Base-by-base conservation (phyloP, 2,888 invertebrate genomes). In the Xestia xanthographa region DNA sequence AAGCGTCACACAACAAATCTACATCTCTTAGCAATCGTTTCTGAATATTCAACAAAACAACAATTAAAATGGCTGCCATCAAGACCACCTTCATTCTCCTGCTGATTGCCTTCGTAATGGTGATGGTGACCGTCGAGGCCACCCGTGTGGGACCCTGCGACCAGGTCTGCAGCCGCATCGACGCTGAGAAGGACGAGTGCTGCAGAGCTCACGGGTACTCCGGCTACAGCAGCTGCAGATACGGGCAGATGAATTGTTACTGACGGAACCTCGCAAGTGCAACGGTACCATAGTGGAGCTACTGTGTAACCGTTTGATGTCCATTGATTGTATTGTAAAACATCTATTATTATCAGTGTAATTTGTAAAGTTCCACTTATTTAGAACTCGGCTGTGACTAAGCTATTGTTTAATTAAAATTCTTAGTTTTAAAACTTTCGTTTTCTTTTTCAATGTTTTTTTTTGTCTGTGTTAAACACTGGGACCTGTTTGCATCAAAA, bases 61-160 rank as follows among this genome's bases (percentile, higher is more conserved):
- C 29, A 45, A 56, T 2, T 17, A 62, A 5, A 82, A 75, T 79
- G 82, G 80, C 56, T 29, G 56, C 73, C 14, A 26, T 58, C 41
- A 77, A 80, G 56, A 77, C 80, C 41, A 72, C 80, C 56, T 77
- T 77, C 63, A 12, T 77, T 4, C 80, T 77, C 41, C 53, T 77
- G 56, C 77, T 77, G 53, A 26, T 77, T 29, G 77, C 80, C 56
- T 65, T 80, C 48, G 80, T 74, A 17, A 77, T 77, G 80, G 50
- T 62, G 50, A 5, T 4, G 34, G 48, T 81, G 6, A 81, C 74
- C 43, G 75, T 78, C 11, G 77, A 81, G 26, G 81, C 77, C 26
- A 48, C 6, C 41, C 63, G 1, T 41, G 80, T 80, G 0, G 34
- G 3, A 26, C 73, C 80, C 34, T 77, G 77, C 56, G 80, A 77